Evolutionary conservation across 2,797 vertebrate genomes (phyloP).

Genomic region (Oreortyx pictus): DNA sequence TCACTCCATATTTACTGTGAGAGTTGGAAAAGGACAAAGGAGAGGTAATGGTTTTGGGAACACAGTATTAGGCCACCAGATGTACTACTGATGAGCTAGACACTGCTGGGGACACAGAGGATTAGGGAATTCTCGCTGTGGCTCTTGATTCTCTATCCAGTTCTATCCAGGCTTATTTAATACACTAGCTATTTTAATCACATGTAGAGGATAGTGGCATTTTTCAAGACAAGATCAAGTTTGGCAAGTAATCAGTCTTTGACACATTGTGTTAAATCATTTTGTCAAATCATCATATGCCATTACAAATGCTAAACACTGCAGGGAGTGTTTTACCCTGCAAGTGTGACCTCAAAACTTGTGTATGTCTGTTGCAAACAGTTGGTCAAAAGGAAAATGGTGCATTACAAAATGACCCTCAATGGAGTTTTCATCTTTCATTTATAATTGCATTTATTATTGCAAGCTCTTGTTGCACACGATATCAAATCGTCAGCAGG

Average conservation of each 20-base stretch:
- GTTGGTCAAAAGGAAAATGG: background rate
- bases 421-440: background rate
- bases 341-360: background rate
- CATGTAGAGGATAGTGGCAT: background rate
- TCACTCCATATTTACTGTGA: background rate
- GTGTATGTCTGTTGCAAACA: background rate
- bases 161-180: background rate
- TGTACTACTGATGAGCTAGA: background rate
- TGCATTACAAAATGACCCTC: background rate
- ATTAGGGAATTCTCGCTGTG: background rate
- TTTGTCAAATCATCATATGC: rapidly evolving
- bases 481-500: background rate
- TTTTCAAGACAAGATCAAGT: background rate
- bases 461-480: conserved; percentile 1
- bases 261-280: background rate
- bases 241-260: background rate
- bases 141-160: background rate
- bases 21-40: background rate
- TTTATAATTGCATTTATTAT: background rate
- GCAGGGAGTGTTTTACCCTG: background rate
- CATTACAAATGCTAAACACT: background rate
- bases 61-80: background rate
- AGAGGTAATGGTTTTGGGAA: background rate
- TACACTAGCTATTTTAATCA: background rate
- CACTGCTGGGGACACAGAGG: background rate